Percentiles rank a stretch among this genome's conserved stretches.
Conservation (phyloP, 2,888 invertebrate genomes). For the Cosmia pyralina region DNA sequence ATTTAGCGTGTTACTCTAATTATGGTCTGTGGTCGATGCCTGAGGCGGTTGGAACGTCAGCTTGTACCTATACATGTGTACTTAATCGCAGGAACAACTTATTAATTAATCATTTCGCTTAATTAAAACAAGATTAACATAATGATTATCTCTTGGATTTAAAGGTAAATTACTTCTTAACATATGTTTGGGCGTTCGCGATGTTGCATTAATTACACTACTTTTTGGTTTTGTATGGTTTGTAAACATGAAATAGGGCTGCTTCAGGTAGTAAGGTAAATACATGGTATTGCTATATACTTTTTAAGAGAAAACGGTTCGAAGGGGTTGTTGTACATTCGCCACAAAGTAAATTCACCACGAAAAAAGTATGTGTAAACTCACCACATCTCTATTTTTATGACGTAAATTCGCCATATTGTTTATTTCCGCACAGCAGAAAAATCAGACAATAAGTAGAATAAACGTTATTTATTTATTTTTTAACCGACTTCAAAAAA, state of each 20-base stretch:
- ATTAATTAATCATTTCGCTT: conserved; percentile 65
- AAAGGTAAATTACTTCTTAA: conserved; percentile 52
- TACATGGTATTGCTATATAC: conserved; percentile 19
- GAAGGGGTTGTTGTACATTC: too few relatives aligned
- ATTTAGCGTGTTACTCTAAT: conserved; percentile 80
- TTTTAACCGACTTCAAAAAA: too few relatives aligned
- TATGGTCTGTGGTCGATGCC: conserved; percentile 67
- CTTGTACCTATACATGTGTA: conserved; percentile 56
- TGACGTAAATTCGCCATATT: too few relatives aligned
- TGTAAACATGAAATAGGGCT: conserved; percentile 33
- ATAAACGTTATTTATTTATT: too few relatives aligned
- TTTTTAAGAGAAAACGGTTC: neutral
- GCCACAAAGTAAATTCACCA: too few relatives aligned
- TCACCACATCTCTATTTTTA: too few relatives aligned
- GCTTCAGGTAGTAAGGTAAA: conserved; percentile 10
- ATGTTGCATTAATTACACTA: conserved; percentile 54
- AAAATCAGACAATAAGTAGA: too few relatives aligned
- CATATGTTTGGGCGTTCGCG: conserved; percentile 53
- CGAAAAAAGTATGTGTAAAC: too few relatives aligned
- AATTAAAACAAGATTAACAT: conserved; percentile 64
- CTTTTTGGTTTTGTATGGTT: conserved; percentile 43
- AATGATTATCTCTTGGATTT: conserved; percentile 56
- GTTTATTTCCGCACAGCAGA: too few relatives aligned
- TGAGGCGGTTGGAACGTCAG: conserved; percentile 63
- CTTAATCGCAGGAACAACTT: conserved; percentile 60